These are phyloP conservation scores for Drosophila barbarae DNA, from an alignment of 2,888 invertebrate genomes.

Conservation along the genomic window DNA sequence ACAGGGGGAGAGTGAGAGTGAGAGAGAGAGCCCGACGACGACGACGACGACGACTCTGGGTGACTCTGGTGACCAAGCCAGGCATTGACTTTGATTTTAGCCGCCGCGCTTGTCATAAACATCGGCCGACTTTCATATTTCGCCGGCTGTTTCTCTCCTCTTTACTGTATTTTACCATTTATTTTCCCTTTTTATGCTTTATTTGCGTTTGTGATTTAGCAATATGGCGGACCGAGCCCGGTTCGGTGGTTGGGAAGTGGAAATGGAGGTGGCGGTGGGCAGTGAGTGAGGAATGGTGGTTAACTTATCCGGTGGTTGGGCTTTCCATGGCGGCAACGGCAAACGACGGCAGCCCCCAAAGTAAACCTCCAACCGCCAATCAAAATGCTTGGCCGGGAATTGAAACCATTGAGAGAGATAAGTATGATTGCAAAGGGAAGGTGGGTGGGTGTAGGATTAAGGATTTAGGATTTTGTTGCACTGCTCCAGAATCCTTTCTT, in stretches of 20 bases:
- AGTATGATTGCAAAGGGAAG: not conserved
- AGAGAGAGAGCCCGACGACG: not conserved
- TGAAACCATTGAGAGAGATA: constrained; percentile 18
- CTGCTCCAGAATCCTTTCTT: not conserved
- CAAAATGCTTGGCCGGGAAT: constrained; percentile 43
- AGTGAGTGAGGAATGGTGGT: constrained; percentile 14
- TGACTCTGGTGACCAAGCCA: constrained; percentile 33
- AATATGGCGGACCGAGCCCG: constrained; percentile 53
- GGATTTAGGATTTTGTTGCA: not conserved
- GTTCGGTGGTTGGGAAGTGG: constrained; percentile 18
- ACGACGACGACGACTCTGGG: not conserved
- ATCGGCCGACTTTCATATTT: constrained; percentile 66
- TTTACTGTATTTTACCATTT: constrained; percentile 43
- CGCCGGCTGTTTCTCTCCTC: constrained; percentile 64
- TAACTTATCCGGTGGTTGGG: constrained; percentile 36
- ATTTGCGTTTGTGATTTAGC: constrained; percentile 71
- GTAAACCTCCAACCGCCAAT: constrained; percentile 50
- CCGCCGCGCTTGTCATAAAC: constrained; percentile 72
- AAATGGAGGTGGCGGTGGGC: not conserved
- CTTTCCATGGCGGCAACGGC: constrained; percentile 10
- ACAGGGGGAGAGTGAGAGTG: not conserved
- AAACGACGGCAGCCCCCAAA: constrained; percentile 58
- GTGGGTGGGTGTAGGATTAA: not conserved
- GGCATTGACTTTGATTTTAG: constrained; percentile 68
- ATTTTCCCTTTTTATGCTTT: constrained; percentile 59